phyloP scores from a whole-genome alignment of 2,888 invertebrate genomes.

The Macroteleia sp. region DNA sequence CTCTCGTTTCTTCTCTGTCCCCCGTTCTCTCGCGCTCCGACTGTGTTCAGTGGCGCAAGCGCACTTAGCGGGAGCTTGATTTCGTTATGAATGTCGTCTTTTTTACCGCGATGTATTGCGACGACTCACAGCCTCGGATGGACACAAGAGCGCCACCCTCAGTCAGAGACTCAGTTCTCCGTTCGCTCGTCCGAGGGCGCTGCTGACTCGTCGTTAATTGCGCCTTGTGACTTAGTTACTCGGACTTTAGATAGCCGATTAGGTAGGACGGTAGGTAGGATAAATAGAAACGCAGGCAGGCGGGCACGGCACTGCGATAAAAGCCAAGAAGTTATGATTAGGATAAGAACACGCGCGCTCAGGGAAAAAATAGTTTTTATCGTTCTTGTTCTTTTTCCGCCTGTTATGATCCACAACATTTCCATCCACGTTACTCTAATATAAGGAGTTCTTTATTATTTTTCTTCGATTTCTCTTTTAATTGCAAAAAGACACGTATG shows the following conservation, averaged over 20 bases:
- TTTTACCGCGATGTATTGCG: conserved; percentile 27
- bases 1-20: not conserved
- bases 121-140: conserved; percentile 22
- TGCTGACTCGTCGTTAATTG: conserved; percentile 42
- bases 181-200: conserved; percentile 16
- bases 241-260: conserved; percentile 55
- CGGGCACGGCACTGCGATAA: conserved; percentile 61
- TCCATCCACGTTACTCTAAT: too few relatives aligned
- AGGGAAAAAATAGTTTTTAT: too few relatives aligned
- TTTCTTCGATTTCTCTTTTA: too few relatives aligned
- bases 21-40: conserved; percentile 67
- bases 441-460: too few relatives aligned
- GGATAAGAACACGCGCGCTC: conserved; percentile 45
- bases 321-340: conserved; percentile 56
- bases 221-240: conserved; percentile 63
- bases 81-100: conserved; percentile 49
- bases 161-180: not conserved
- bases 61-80: conserved; percentile 51
- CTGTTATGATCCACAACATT: too few relatives aligned
- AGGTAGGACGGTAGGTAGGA: conserved; percentile 50
- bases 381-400: too few relatives aligned
- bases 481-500: too few relatives aligned
- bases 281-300: conserved; percentile 60
- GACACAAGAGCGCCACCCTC: conserved; percentile 8
- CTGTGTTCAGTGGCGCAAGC: conserved; percentile 76